Evolutionary conservation across 2,888 invertebrate genomes (phyloP).

Genomic region (Cataglyphis rosenhaueri): DNA sequence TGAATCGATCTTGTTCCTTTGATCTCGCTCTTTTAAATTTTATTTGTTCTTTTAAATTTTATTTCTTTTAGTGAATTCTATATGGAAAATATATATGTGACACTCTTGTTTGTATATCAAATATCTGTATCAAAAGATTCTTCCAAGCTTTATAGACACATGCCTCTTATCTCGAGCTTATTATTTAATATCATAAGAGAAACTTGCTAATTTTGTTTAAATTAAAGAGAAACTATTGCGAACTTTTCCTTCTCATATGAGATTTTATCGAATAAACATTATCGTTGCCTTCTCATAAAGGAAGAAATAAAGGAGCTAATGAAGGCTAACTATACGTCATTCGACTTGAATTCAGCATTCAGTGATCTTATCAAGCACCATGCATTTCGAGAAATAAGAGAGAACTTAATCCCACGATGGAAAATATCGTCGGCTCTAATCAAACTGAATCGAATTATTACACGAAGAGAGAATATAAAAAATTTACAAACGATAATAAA

Average conservation of each 20-base stretch:
- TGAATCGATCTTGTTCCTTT: neutral
- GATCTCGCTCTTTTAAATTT: neutral
- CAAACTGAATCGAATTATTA: neutral
- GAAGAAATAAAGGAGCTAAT: slow-evolving; percentile 33
- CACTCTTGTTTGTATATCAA: neutral
- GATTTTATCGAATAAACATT: slow-evolving; percentile 41
- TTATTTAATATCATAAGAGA: neutral
- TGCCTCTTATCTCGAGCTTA: slow-evolving; percentile 4
- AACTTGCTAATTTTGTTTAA: slow-evolving; percentile 29
- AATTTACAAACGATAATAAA: neutral
- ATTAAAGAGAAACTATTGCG: neutral
- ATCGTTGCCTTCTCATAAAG: slow-evolving; percentile 22
- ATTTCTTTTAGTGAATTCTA: neutral
- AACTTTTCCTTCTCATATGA: slow-evolving; percentile 6
- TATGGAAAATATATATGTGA: too few species aligned
- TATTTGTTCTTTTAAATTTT: neutral
- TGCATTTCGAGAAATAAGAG: slow-evolving; percentile 28
- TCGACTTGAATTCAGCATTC: slow-evolving; percentile 19
- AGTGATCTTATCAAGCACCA: slow-evolving; percentile 30
- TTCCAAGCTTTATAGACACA: neutral
- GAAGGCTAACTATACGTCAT: slow-evolving; percentile 39
- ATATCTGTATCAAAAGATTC: neutral
- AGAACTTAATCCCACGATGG: slow-evolving; percentile 36
- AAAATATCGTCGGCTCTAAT: slow-evolving; percentile 21
- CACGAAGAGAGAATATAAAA: neutral